Percentiles rank a stretch among this genome's conserved stretches.
Conservation (phyloP, 1,140 invertebrate species). For the Alviniconcha marisindica region DNA sequence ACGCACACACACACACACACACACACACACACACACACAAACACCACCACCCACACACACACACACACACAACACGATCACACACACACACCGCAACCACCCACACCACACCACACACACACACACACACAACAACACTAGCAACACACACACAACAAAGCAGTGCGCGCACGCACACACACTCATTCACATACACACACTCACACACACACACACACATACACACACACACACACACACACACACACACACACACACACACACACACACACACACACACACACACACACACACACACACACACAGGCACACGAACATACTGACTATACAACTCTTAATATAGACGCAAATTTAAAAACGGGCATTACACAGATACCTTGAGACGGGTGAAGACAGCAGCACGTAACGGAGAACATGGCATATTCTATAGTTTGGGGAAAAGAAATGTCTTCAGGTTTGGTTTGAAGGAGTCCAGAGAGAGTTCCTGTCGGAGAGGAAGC, state of each 20-base stretch:
- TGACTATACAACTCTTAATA: background rate
- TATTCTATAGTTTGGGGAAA: too few species aligned
- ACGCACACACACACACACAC: too few species aligned
- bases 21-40: too few species aligned
- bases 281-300: background rate
- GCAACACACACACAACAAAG: too few species aligned
- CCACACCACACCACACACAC: too few species aligned
- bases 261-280: slow-evolving; percentile 1
- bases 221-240: slow-evolving; percentile 7
- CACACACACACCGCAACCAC: too few species aligned
- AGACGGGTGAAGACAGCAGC: background rate
- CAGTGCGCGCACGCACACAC: too few species aligned
- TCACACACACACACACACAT: slow-evolving; percentile 7
- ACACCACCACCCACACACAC: too few species aligned
- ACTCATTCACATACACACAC: background rate
- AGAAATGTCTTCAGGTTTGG: background rate
- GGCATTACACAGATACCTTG: background rate
- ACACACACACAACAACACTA: background rate
- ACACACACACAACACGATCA: too few species aligned
- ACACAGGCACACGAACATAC: background rate
- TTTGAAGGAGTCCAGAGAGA: background rate
- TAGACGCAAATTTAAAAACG: background rate
- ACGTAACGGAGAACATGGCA: too few species aligned
- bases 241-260: background rate
- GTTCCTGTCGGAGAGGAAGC: background rate